Percentiles rank a stretch among this genome's conserved stretches.
Conservation (phyloP, 2,113 vertebrate species). For the Bombycilla garrulus region DNA sequence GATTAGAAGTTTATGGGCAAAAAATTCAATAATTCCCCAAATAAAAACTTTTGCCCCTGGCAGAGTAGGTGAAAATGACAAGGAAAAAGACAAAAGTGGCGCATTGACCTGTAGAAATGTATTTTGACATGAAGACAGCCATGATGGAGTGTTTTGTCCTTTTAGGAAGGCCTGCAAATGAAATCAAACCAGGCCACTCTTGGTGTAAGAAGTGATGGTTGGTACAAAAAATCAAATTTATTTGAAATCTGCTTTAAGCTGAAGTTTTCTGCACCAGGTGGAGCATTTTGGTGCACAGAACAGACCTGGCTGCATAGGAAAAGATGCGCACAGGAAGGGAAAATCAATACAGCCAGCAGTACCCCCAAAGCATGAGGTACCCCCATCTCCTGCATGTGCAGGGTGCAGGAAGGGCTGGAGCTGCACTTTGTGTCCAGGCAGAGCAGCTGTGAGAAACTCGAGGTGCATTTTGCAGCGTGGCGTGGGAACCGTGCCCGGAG, state of each 20-base stretch:
- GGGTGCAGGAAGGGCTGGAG: neutral
- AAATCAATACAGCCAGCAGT: neutral
- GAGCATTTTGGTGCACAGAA: fast-evolving
- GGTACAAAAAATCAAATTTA: neutral
- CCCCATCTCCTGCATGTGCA: neutral
- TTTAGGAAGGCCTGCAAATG: neutral
- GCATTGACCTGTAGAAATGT: neutral
- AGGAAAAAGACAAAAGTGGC: neutral
- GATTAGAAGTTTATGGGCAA: neutral
- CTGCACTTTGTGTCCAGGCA: neutral
- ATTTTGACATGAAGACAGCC: neutral
- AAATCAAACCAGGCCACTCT: neutral
- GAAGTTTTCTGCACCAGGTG: fast-evolving
- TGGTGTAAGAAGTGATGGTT: neutral
- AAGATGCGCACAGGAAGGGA: neutral
- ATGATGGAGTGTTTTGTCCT: neutral
- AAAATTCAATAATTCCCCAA: neutral
- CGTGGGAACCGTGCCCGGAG: slow-evolving; percentile 52
- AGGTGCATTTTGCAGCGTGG: neutral
- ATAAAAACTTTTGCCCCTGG: neutral
- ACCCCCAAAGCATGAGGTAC: neutral
- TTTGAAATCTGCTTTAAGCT: neutral
- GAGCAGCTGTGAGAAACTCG: slow-evolving; percentile 22
- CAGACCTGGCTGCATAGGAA: neutral
- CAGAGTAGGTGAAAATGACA: neutral